A percentile compares a stretch with the other conserved stretches of the same genome.
phyloP scores from a whole-genome alignment of 2,888 invertebrate genomes.

The Metopia argyrocephala region DNA sequence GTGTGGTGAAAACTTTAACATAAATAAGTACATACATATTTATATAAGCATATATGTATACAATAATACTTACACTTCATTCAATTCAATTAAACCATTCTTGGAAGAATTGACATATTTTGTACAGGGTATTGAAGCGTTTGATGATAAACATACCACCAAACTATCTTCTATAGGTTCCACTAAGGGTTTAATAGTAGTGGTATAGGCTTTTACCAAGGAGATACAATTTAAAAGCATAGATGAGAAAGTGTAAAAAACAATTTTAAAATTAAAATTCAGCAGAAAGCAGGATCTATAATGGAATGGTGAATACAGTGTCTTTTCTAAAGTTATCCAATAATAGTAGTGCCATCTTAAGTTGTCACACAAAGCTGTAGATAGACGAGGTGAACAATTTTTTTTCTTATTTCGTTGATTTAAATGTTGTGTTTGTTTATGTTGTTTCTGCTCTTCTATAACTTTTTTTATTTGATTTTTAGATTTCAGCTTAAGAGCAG shows the following conservation, averaged over 20 bases:
- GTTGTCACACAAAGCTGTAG: no score
- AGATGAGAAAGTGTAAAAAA: not conserved
- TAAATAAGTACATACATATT: no score
- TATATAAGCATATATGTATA: no score
- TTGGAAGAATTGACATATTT: slow-evolving; percentile 48
- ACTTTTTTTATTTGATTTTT: slow-evolving; percentile 16
- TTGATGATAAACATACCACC: slow-evolving; percentile 42
- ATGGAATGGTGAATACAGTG: not conserved
- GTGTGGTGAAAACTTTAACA: no score
- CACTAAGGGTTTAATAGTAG: slow-evolving; percentile 2
- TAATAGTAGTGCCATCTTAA: not conserved
- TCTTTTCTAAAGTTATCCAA: not conserved
- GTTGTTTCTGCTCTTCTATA: not conserved
- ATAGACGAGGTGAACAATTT: not conserved
- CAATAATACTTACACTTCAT: slow-evolving; percentile 46
- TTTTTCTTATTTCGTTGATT: not conserved
- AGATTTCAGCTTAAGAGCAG: not conserved
- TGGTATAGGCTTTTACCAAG: not conserved
- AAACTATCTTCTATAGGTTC: slow-evolving; percentile 14
- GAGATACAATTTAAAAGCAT: not conserved
- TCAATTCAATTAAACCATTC: slow-evolving; percentile 54
- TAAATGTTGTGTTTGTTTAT: not conserved
- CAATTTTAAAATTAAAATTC: slow-evolving; percentile 10
- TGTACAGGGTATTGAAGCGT: slow-evolving; percentile 24
- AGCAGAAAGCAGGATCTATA: not conserved